Evolutionary conservation across 2,797 vertebrate genomes (phyloP), one percentile per base, ranked within the genome.

Genomic region (Hipposideros larvatus): DNA sequence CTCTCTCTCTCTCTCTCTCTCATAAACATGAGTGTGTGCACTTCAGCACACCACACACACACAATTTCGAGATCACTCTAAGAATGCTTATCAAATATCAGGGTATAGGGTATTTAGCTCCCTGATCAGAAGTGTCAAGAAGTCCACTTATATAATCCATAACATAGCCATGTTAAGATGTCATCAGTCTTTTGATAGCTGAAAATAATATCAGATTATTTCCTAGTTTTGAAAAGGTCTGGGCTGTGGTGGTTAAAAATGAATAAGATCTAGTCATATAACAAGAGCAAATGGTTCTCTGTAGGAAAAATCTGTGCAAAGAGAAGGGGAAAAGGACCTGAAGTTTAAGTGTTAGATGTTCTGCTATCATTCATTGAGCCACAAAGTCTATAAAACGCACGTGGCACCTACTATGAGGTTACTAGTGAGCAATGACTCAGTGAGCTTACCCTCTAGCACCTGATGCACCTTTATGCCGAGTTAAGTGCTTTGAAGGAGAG

Each of bases 151-250:
- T 28, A 59, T 21, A 68, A 94, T 41, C 11, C 24, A 22, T 65
- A 59, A 73, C 4, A 71, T 18, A 57, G 75, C 74, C 43, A 77
- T 7, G 13, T 53, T 37, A 57, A 83, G 26, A 31, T 21, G 16
- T 41, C 41, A 19, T 46, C 57, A 51, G 4, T 70, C n/a, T 93
- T 77, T 84, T 31, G 41, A 55, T 41, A 66, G 21, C 26, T 46
- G 4, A 43, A 84, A 90, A 51, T 65, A n/a, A n/a, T 68, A 87
- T 79, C 48, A 87, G 34, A 78, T 65, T 34, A 74, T 75, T 87
- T 90, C 19, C 41, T 87, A 2, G 46, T 90, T 92, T 94, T 94
- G 53, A 94, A 96, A 95, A n/a, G 11, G 13, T 0, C 34, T 94
- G 63, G 18, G 18, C 71, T 46, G 16, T n/a, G 19, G 66, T 80